These are phyloP conservation scores for Phrixothrix hirtus DNA, from an alignment of 2,888 invertebrate species.

Conservation along the genomic window DNA sequence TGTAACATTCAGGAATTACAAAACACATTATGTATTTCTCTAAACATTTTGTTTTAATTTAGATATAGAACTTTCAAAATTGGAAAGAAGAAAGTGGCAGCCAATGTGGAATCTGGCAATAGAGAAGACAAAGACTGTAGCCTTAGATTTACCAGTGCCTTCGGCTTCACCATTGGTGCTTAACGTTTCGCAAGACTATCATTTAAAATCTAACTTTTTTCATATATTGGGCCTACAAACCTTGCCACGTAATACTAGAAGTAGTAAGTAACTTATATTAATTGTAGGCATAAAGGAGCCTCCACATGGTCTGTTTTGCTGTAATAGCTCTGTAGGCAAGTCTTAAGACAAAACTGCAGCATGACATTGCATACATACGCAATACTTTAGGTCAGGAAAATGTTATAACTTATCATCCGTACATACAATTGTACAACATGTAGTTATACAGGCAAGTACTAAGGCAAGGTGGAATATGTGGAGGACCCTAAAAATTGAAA, in stretches of 20 bases:
- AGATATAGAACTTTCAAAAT: conserved; percentile 64
- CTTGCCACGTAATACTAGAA: conserved; percentile 60
- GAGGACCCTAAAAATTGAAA: too few relatives aligned
- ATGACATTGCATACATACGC: too few relatives aligned
- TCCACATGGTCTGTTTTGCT: too few relatives aligned
- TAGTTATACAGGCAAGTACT: too few relatives aligned
- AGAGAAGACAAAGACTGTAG: conserved; percentile 41
- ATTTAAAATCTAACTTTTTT: conserved; percentile 65
- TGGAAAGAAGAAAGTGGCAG: conserved; percentile 61
- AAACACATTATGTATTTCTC: too few relatives aligned
- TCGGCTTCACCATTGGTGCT: conserved; percentile 57
- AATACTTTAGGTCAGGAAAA: too few relatives aligned
- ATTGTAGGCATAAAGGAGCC: neutral
- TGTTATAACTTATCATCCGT: too few relatives aligned
- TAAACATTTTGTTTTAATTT: conserved; percentile 34
- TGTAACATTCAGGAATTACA: too few relatives aligned
- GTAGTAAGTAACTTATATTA: conserved; percentile 57
- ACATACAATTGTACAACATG: too few relatives aligned
- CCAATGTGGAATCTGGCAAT: conserved; percentile 51
- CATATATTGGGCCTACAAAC: conserved; percentile 62
- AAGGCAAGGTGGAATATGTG: too few relatives aligned
- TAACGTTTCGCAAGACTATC: conserved; percentile 57
- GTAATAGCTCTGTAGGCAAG: too few relatives aligned
- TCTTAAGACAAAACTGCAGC: too few relatives aligned
- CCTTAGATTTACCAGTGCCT: conserved; percentile 59